Base-by-base conservation (phyloP, 2,888 invertebrate species). In the Hyposoter didymator region DNA sequence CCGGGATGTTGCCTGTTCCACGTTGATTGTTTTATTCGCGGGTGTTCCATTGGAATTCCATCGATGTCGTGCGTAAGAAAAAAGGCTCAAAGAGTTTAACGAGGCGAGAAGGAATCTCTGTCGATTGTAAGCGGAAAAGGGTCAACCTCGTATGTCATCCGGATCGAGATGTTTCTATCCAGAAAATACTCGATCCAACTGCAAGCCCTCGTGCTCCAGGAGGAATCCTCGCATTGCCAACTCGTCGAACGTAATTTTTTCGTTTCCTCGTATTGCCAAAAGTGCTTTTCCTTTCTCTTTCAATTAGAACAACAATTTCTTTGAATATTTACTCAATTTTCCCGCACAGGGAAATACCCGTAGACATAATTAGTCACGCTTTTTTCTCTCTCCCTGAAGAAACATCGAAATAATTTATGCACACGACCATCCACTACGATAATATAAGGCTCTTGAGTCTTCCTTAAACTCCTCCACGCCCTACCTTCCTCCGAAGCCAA, bases 81-180 rank as follows among this genome's bases (percentile, higher is more conserved):
- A 22, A 66, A 67, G 19, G 62, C 0, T 14, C 1, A 39, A 45
- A 10, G 17, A 47, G n/a, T n/a, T 43, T 6, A 47, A 66, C n/a
- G 17, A 14, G 47, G 49, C n/a, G 55, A 73, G 12, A 10, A 32
- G 47, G 28, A 47, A 73, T 64, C 59, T 64, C 59, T 39, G 28
- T 70, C 43, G 12, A 62, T 39, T 32, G 52, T 52, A 32, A n/a
- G 39, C 49, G 14, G 64, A 10, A 49, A 75, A 19, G 12, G 35
- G 14, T 17, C 28, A 47, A 14, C 43, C 59, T 85, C 85, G 85
- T 75, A 85, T 85, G 85, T 85, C 85, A 85, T 85, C 85, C 67
- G 83, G 83, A 55, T 78, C 83, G 76, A 83, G 67, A 85, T 85
- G 83, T 67, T 83, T 45, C 39, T 59, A 73, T 14, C 85, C 72